Conservation (phyloP, 2,888 invertebrate genomes). For the Diarsia mendica region DNA sequence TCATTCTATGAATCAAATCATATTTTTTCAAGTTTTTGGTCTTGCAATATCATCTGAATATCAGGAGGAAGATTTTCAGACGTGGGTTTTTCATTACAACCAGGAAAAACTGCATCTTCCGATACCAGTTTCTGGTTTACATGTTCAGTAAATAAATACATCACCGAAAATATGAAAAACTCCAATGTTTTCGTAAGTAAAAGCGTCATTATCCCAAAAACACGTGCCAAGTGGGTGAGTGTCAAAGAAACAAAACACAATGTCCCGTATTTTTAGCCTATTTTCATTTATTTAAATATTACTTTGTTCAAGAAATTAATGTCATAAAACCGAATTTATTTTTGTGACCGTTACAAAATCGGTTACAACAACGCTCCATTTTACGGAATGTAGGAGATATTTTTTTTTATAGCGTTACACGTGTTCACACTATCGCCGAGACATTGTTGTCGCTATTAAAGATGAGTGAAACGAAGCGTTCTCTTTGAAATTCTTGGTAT, state of each 20-base stretch:
- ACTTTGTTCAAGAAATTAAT: slow-evolving; percentile 67
- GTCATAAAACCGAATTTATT: slow-evolving; percentile 69
- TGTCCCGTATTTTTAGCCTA: slow-evolving; percentile 69
- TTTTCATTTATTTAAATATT: slow-evolving; percentile 65
- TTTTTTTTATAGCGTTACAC: slow-evolving; percentile 69
- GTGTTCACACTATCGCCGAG: slow-evolving; percentile 66
- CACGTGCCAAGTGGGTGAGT: slow-evolving; percentile 88
- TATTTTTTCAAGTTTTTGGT: neutral
- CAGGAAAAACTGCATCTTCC: slow-evolving; percentile 9
- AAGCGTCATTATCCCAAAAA: slow-evolving; percentile 67
- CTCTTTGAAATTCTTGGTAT: slow-evolving; percentile 49
- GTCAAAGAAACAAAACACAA: slow-evolving; percentile 79
- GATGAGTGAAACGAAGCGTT: slow-evolving; percentile 69
- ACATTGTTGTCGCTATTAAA: slow-evolving; percentile 75
- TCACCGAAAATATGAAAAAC: slow-evolving; percentile 66
- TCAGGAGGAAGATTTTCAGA: neutral
- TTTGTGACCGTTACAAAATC: slow-evolving; percentile 67
- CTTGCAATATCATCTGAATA: neutral
- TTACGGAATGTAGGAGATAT: slow-evolving; percentile 68
- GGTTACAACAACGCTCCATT: slow-evolving; percentile 70
- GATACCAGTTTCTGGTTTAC: slow-evolving; percentile 10
- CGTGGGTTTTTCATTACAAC: neutral
- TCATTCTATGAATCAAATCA: neutral
- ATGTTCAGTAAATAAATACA: slow-evolving; percentile 59
- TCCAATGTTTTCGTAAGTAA: slow-evolving; percentile 73